Evolutionary conservation across 2,888 invertebrate genomes (phyloP), one percentile per base, ranked within the genome.

Genomic region (Lasius platythorax): DNA sequence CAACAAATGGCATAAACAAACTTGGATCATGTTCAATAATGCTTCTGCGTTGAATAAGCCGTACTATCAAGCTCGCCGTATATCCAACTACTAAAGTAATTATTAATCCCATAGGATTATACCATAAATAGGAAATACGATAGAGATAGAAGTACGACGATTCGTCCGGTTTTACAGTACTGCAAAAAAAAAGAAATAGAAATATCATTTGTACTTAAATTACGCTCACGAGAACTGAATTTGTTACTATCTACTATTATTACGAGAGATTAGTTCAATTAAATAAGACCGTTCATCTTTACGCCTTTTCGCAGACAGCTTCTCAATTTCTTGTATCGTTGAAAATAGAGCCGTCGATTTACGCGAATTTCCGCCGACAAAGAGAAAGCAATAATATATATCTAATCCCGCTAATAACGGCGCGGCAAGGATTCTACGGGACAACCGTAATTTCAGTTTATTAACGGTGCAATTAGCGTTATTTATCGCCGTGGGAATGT

Each of bases 91-190:
- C 64, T 43, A 96, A 90, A 0, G 96, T 96, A 2, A 95, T 88
- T 0, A 95, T 12, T 63, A 96, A 94, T 37, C 96, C 97, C 28
- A 96, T 87, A 0, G 96, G 95, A 0, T 97, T 96, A 81, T 97
- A 97, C 96, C 97, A 97, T 95, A 97, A 95, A 92, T 97, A 97
- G 0, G 97, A 97, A 37, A 97, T 95, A 88, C 96, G 96, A 92
- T 97, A 97, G n/a, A 97, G 94, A 95, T 97, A 97, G 91, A 97
- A 96, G 92, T 96, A 97, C 0, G 87, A 70, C 0, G 73, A 15
- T 0, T 61, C 15, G n/a, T 83, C 72, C 3, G 43, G 23, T 23
- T 70, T 9, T 4, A 63, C 15, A 18, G 79, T 68, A 5, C 85
- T 85, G 56, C 12, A 70, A 75, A 68, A 53, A 53, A n/a, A 43